Percentiles rank a stretch among this genome's conserved stretches.
These are phyloP conservation scores for Sphenodon punctatus DNA, from an alignment of 2,797 vertebrate species.

Conservation along the genomic window DNA sequence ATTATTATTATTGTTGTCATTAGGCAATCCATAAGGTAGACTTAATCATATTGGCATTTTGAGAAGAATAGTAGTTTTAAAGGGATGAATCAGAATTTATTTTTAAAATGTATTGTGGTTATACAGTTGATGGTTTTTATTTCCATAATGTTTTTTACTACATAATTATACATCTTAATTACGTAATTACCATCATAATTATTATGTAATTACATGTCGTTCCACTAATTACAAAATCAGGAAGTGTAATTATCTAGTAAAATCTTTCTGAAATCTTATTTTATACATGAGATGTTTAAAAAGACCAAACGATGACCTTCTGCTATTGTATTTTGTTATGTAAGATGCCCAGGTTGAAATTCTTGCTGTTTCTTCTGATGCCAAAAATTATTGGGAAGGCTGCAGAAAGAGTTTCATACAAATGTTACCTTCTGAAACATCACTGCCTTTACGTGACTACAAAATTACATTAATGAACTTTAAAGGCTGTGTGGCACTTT, in stretches of 20 bases:
- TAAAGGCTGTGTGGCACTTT: no score
- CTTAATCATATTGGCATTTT: slow-evolving; percentile 78
- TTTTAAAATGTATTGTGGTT: slow-evolving; percentile 84
- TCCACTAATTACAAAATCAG: slow-evolving; percentile 86
- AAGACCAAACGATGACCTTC: slow-evolving; percentile 78
- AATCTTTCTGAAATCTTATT: slow-evolving; percentile 83
- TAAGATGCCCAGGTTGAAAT: neutral
- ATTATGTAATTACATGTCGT: slow-evolving; percentile 86
- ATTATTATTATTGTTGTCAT: slow-evolving; percentile 64
- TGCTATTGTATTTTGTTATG: slow-evolving; percentile 35
- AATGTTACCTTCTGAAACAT: no score
- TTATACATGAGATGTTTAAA: slow-evolving; percentile 80
- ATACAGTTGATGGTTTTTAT: slow-evolving; percentile 84
- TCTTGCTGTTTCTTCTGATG: neutral
- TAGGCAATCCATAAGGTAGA: slow-evolving; percentile 70
- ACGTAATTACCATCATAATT: slow-evolving; percentile 86
- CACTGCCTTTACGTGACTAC: slow-evolving; percentile 3
- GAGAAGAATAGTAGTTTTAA: slow-evolving; percentile 79
- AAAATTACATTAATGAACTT: neutral
- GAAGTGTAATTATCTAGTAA: slow-evolving; percentile 85
- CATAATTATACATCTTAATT: slow-evolving; percentile 87
- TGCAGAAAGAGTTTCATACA: neutral
- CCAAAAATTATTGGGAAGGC: neutral
- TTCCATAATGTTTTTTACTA: slow-evolving; percentile 87
- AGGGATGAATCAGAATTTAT: slow-evolving; percentile 78